Evolutionary conservation across 2,113 vertebrate species (phyloP).

Genomic region (Thinocorus orbignyianus): DNA sequence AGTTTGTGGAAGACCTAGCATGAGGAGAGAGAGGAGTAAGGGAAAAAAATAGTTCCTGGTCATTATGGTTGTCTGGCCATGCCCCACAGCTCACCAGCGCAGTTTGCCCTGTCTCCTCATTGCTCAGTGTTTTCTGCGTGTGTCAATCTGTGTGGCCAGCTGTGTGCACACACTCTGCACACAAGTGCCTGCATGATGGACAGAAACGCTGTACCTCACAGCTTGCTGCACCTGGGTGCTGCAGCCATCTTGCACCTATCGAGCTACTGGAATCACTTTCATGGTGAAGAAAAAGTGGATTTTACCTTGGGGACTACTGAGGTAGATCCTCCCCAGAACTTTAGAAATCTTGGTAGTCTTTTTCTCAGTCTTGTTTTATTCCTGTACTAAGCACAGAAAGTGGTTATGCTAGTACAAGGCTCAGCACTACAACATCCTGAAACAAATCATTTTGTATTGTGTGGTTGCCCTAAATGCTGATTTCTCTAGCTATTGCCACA

Average conservation of each 20-base stretch:
- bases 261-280: background rate
- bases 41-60: background rate
- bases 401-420: background rate
- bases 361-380: background rate
- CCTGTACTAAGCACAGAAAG: background rate
- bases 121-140: background rate
- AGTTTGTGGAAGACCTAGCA: background rate
- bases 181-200: accelerated
- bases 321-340: background rate
- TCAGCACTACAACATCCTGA: background rate
- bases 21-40: background rate
- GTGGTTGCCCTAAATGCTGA: background rate
- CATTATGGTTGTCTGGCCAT: background rate
- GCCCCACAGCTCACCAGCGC: background rate
- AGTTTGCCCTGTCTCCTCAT: background rate
- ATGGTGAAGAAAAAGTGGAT: background rate
- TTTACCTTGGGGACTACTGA: background rate
- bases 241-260: background rate
- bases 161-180: background rate
- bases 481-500: background rate
- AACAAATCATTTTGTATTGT: background rate
- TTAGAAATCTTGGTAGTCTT: background rate
- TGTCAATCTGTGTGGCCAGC: background rate
- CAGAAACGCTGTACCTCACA: background rate
- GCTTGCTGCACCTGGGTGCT: no score